A percentile compares a stretch with the other conserved stretches of the same genome.
phyloP scores from a whole-genome alignment of 2,113 vertebrate species.

The Podocnemis expansa region DNA sequence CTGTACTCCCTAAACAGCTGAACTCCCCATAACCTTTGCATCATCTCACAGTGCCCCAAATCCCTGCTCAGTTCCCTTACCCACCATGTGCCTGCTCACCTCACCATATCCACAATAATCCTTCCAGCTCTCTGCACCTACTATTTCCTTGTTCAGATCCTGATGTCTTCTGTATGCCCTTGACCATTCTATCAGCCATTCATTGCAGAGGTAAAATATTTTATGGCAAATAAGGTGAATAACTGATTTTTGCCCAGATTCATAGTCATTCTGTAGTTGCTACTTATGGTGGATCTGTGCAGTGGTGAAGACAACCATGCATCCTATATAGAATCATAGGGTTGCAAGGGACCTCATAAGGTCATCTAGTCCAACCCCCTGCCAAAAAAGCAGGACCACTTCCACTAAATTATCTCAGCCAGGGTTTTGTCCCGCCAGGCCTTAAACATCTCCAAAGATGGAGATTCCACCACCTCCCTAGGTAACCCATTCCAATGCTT shows the following conservation, averaged over 20 bases:
- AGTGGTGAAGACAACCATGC: background rate
- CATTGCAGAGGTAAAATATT: background rate
- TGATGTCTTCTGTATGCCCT: background rate
- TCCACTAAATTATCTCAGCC: too few relatives aligned
- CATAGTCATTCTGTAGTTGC: background rate
- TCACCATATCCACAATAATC: background rate
- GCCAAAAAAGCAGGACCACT: too few relatives aligned
- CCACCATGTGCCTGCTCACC: background rate
- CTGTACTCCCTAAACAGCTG: too few relatives aligned
- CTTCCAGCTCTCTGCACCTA: background rate
- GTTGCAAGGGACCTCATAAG: too few relatives aligned
- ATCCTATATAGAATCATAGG: too few relatives aligned
- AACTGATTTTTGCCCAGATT: too few relatives aligned
- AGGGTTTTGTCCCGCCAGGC: too few relatives aligned
- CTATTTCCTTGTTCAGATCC: background rate
- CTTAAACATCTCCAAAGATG: too few relatives aligned
- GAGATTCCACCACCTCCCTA: too few relatives aligned
- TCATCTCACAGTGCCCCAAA: fast-evolving
- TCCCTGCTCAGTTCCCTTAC: background rate
- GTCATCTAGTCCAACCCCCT: too few relatives aligned
- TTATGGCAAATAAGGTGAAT: background rate
- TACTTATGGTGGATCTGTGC: background rate
- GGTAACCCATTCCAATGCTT: too few relatives aligned
- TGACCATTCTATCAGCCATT: background rate
- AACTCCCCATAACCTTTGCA: background rate